Base-by-base conservation (phyloP, 2,113 vertebrate genomes). In the Erythrocercus mccallii region DNA sequence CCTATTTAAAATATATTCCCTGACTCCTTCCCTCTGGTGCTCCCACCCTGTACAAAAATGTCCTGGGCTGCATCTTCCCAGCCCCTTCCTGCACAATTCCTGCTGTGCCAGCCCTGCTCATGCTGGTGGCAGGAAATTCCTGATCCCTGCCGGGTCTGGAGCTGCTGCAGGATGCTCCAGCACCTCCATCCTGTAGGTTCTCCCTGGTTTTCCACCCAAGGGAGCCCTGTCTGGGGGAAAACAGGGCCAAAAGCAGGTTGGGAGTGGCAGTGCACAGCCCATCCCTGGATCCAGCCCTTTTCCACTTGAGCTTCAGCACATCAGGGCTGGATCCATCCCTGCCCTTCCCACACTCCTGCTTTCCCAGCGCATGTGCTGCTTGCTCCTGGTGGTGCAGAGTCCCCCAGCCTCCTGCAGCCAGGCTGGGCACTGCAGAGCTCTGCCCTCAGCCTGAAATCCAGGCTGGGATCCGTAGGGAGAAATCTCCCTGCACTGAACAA, bases 241-340 rank as follows among this genome's bases (percentile, higher is more conserved):
- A 68, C 0, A 5, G 25, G 48, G 64, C 70, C 60, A 50, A 13
- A 19, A 56, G 35, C 86, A 47, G 58, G 2, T 27, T 6, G 15
- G 48, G 47, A 44, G 33, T 2, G n/a, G 72, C 24, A 38, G 33
- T 11, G 0, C 37, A 45, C 0, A 0, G 66, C 15, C 0, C 24
- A 42, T 3, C 38, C 74, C 17, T 12, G 27, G 5, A 6, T 45
- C 79, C 69, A 57, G 35, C 79, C 20, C 54, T 86, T 79, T 74
- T 35, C 51, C 57, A 45, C 57, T 23, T 2, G 35, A 48, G 24
- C 57, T 31, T n/a, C 54, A 42, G 60, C 13, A 6, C 12, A 0
- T 12, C 54, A 3, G 1, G 22, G 61, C 31, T 42, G 62, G 42
- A 3, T 76, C 42, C 57, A 19, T 66, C 62, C 62, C 30, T 77